A percentile compares a stretch with the other conserved stretches of the same genome.
Conservation (phyloP, 37 sponge, comb jelly and placozoan genomes). For the Haliclona indistincta region DNA sequence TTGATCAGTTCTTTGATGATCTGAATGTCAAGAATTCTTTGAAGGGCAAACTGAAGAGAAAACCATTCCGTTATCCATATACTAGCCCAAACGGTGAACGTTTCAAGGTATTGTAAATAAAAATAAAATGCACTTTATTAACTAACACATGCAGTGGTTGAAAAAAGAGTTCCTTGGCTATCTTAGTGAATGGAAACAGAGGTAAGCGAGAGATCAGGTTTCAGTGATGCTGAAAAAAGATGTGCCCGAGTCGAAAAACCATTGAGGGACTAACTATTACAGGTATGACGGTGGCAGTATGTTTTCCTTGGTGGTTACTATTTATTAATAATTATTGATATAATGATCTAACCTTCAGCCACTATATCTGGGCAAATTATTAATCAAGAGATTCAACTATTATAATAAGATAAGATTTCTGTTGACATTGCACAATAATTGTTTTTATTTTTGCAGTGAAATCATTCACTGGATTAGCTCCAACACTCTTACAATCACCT, state of each 20-base stretch:
- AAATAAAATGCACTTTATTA: neutral
- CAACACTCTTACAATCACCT: neutral
- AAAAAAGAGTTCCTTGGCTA: conserved; percentile 9
- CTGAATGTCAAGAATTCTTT: conserved; percentile 11
- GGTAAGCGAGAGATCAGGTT: neutral
- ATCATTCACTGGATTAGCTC: conserved; percentile 20
- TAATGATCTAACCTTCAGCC: too few relatives aligned
- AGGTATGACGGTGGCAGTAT: neutral
- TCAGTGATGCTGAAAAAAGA: neutral
- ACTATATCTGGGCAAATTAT: too few relatives aligned
- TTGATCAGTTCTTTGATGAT: conserved; percentile 28
- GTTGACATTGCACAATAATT: neutral
- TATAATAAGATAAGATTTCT: neutral
- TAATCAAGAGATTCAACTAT: too few relatives aligned
- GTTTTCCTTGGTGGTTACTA: too few relatives aligned
- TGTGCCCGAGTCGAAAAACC: neutral
- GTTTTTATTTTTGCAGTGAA: neutral
- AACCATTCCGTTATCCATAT: conserved; percentile 3
- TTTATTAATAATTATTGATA: too few relatives aligned
- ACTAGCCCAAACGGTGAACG: conserved; percentile 11
- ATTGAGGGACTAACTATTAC: conserved; percentile 5
- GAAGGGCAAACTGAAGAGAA: conserved; percentile 1
- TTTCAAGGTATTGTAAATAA: conserved; percentile 6
- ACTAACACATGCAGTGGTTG: neutral
- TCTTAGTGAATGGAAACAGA: conserved; percentile 16